These are phyloP conservation scores for Pristionchus fissidentatus DNA, from an alignment of 2,888 invertebrate genomes.

Conservation along the genomic window DNA sequence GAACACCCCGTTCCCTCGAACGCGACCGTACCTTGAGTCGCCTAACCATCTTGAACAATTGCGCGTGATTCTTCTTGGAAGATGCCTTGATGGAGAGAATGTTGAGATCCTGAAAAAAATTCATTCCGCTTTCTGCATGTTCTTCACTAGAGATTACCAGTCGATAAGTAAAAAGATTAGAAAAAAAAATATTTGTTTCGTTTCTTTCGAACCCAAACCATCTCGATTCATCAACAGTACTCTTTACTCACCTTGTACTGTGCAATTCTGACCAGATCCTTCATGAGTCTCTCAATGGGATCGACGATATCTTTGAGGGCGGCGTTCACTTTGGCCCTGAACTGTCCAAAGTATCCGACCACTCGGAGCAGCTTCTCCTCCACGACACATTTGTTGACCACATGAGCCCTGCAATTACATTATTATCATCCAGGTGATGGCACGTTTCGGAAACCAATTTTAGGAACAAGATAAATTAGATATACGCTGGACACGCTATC, in stretches of 20 bases:
- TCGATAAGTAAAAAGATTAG: neutral
- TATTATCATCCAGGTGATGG: neutral
- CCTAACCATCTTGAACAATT: slow-evolving; percentile 77
- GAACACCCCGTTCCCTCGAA: neutral
- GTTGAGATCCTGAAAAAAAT: slow-evolving; percentile 83
- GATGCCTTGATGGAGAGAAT: slow-evolving; percentile 93
- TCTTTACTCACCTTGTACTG: slow-evolving; percentile 27
- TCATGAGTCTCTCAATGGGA: slow-evolving; percentile 32
- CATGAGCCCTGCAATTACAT: slow-evolving; percentile 32
- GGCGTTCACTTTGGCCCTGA: neutral
- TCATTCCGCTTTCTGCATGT: no score
- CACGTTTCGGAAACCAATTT: neutral
- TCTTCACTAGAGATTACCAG: neutral
- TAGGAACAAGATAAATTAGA: neutral
- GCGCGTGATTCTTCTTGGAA: slow-evolving; percentile 77
- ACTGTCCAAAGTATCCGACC: slow-evolving; percentile 8
- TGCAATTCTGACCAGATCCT: slow-evolving; percentile 21
- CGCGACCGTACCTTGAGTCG: slow-evolving; percentile 82
- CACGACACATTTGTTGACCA: neutral
- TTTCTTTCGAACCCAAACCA: no score
- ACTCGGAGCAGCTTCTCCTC: neutral
- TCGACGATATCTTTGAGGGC: slow-evolving; percentile 12
- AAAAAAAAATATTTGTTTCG: neutral
- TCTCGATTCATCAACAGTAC: no score
- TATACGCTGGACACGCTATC: no score